Evolutionary conservation across 2,113 vertebrate species (phyloP), one percentile per base, ranked within the genome.

Genomic region (Pandion haliaetus): DNA sequence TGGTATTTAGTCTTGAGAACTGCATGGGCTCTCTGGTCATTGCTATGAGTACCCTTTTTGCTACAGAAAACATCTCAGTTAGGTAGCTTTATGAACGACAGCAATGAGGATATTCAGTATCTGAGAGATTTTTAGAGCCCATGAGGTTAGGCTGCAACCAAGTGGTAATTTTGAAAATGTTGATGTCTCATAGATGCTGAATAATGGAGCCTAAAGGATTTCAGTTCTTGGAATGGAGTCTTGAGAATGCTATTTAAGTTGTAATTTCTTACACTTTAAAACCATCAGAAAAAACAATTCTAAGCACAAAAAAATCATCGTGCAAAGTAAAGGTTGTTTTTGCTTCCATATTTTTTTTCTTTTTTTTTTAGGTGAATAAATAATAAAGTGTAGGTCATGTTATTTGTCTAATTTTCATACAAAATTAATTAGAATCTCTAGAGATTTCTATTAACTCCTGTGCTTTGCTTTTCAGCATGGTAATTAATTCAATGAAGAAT

Each of bases 261-360:
- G 13, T 19, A 34, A 63, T 47, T 44, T 59, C n/a, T 74, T 52
- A 42, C 13, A 55, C 29, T 8, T 61, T 74, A 49, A 89, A 89
- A 59, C 9, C 5, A 71, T 4, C 13, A 49, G 17, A 13, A 31
- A 86, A 83, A 70, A 82, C 32, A 76, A 28, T 57, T 78, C 16
- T 40, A 65, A 52, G 12, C 7, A 1, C 1, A 55, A n/a, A 55
- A 28, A 26, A 16, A 8, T 2, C 10, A 28, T 3, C 8, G 31
- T 20, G 57, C 1, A 52, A 76, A 76, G 5, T 34, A 74, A n/a
- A 54, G 29, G 52, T n/a, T 4, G 10, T 3, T 42, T 54, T 47
- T 70, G 10, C 74, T 66, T 25, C 13, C 2, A 1, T 31, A 6
- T 12, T 9, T 76, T 31, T 83, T 11, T 3, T 1, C 31, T 7